Evolutionary conservation across 2,113 vertebrate species (phyloP).

Genomic region (Myotis brandtii): DNA sequence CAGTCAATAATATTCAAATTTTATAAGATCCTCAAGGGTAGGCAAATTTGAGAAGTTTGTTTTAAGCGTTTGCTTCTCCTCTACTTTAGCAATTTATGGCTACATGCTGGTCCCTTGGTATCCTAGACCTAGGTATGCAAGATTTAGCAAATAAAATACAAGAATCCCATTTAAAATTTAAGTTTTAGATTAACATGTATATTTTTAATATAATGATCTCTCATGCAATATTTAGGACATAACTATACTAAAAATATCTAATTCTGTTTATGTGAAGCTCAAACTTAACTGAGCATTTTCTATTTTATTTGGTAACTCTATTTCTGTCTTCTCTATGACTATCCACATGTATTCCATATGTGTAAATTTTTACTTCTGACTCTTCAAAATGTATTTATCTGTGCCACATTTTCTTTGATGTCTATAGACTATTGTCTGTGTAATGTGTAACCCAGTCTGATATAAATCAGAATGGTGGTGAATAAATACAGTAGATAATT

Average conservation of each 20-base stretch:
- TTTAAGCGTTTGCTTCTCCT: neutral
- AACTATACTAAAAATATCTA: neutral
- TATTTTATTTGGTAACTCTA: neutral
- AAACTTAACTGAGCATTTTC: neutral
- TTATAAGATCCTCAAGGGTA: neutral
- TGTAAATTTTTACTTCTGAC: neutral
- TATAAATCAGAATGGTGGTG: neutral
- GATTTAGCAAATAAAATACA: neutral
- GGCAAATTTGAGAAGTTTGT: neutral
- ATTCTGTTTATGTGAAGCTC: neutral
- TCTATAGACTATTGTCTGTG: neutral
- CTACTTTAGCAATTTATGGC: neutral
- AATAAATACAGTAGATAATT: conserved; percentile 10
- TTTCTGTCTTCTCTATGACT: neutral
- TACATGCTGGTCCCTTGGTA: neutral
- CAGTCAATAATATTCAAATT: neutral
- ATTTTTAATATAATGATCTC: neutral
- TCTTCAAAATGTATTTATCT: neutral
- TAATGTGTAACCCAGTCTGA: neutral
- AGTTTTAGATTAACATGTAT: neutral
- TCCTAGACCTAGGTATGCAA: neutral
- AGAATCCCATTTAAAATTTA: neutral
- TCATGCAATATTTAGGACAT: neutral
- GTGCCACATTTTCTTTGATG: neutral
- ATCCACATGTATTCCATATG: neutral